Conservation (phyloP, 1,140 invertebrate species). For the Drosophila kurseongensis region DNA sequence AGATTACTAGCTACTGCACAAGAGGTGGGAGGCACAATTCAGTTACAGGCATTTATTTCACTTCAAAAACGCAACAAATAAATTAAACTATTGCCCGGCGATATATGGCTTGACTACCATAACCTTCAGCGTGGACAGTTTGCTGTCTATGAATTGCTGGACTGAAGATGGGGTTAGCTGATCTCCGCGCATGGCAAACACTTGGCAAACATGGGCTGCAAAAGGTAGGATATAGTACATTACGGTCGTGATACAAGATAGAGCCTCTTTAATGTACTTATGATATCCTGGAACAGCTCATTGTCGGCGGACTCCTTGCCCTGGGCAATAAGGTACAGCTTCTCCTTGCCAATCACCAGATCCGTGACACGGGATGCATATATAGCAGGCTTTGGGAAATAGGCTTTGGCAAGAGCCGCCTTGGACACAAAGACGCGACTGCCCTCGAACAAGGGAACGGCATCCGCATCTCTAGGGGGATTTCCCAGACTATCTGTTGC, state of each 20-base stretch:
- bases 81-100: constrained; percentile 29
- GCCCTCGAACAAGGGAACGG: constrained; percentile 64
- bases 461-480: constrained; percentile 31
- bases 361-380: constrained; percentile 75
- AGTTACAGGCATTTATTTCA: constrained; percentile 52
- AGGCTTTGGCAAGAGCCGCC: constrained; percentile 54
- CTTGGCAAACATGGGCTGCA: constrained; percentile 77
- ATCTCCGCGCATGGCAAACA: constrained; percentile 67
- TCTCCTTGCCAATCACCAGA: constrained; percentile 74
- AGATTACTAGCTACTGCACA: constrained; percentile 23
- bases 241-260: background rate
- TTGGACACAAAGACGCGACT: constrained; percentile 65
- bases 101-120: background rate
- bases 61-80: constrained; percentile 51
- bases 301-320: constrained; percentile 29
- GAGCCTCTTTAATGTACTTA: constrained; percentile 61
- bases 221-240: constrained; percentile 14
- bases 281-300: constrained; percentile 62
- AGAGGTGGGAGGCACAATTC: constrained; percentile 13
- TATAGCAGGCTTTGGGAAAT: constrained; percentile 57
- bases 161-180: constrained; percentile 44
- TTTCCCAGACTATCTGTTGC: background rate
- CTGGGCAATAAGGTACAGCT: constrained; percentile 49
- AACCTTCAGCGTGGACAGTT: constrained; percentile 57
- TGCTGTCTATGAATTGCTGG: constrained; percentile 67